Conservation (phyloP, 2,113 vertebrate species). For the Ondatra zibethicus region DNA sequence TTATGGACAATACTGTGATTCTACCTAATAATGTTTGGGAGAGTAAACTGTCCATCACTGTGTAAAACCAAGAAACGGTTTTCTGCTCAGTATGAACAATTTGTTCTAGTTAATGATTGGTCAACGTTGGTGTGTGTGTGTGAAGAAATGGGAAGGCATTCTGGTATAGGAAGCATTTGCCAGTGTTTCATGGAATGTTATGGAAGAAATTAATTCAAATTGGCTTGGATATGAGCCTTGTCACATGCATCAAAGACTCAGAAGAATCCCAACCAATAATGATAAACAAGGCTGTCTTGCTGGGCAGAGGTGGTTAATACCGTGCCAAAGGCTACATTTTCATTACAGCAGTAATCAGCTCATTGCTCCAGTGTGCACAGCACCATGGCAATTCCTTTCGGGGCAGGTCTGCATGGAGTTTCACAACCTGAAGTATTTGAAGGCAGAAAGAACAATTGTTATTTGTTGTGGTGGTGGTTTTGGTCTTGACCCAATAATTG, state of each 20-base stretch:
- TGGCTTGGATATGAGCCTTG: slow-evolving; percentile 69
- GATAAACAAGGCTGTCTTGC: slow-evolving; percentile 64
- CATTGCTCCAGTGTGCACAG: slow-evolving; percentile 57
- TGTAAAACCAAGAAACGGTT: slow-evolving; percentile 43
- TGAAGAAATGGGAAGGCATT: background rate
- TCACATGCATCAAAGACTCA: slow-evolving; percentile 62
- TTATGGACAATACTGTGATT: slow-evolving; percentile 44
- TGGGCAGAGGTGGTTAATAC: slow-evolving; percentile 50
- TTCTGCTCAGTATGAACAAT: slow-evolving; percentile 27
- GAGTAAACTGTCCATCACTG: slow-evolving; percentile 23
- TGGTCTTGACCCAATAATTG: slow-evolving; percentile 1
- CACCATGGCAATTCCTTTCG: slow-evolving; percentile 39
- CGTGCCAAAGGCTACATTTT: slow-evolving; percentile 62
- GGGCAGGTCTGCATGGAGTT: slow-evolving; percentile 28
- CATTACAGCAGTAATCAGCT: slow-evolving; percentile 65
- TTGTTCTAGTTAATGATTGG: slow-evolving; percentile 38
- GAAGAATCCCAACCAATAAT: slow-evolving; percentile 72
- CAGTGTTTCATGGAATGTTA: slow-evolving; percentile 52
- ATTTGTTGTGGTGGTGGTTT: background rate
- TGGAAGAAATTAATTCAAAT: slow-evolving; percentile 68
- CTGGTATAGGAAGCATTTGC: slow-evolving; percentile 28
- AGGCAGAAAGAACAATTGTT: slow-evolving; percentile 40
- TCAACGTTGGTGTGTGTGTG: background rate
- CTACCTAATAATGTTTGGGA: background rate
- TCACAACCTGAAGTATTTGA: slow-evolving; percentile 50